These are phyloP conservation scores for Monochamus alternatus DNA, from an alignment of 2,888 invertebrate genomes.

Conservation along the genomic window DNA sequence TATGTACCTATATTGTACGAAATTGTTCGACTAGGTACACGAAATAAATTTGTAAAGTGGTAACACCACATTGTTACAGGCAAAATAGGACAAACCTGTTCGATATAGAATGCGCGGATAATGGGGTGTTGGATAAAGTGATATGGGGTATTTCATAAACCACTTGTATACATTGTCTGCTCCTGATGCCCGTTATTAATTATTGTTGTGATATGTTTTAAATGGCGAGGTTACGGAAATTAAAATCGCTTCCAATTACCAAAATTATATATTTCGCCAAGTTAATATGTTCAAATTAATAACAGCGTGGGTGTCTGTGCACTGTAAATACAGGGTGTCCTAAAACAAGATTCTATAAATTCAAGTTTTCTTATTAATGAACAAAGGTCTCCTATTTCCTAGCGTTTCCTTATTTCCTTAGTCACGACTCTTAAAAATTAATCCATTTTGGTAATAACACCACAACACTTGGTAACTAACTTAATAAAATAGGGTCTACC, in stretches of 20 bases:
- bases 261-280: too few relatives aligned
- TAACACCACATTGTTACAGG: conserved; percentile 1
- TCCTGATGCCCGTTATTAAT: conserved; percentile 17
- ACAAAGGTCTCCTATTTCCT: too few relatives aligned
- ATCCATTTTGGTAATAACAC: too few relatives aligned
- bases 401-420: too few relatives aligned
- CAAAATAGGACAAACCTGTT: conserved; percentile 13
- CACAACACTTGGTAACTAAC: too few relatives aligned
- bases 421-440: too few relatives aligned
- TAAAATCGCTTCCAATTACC: conserved; percentile 1
- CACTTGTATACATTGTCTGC: conserved; percentile 13
- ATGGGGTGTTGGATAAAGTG: not conserved
- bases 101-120: conserved; percentile 6
- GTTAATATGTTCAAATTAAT: too few relatives aligned
- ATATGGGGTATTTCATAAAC: conserved; percentile 15
- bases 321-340: too few relatives aligned
- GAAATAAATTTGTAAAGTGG: conserved; percentile 8
- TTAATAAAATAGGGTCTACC: too few relatives aligned
- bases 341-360: too few relatives aligned
- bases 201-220: not conserved
- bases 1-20: not conserved
- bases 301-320: too few relatives aligned
- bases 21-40: not conserved
- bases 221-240: conserved; percentile 1
- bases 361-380: too few relatives aligned